Evolutionary conservation across 2,113 vertebrate genomes (phyloP).

Genomic region (Enhydra lutris): DNA sequence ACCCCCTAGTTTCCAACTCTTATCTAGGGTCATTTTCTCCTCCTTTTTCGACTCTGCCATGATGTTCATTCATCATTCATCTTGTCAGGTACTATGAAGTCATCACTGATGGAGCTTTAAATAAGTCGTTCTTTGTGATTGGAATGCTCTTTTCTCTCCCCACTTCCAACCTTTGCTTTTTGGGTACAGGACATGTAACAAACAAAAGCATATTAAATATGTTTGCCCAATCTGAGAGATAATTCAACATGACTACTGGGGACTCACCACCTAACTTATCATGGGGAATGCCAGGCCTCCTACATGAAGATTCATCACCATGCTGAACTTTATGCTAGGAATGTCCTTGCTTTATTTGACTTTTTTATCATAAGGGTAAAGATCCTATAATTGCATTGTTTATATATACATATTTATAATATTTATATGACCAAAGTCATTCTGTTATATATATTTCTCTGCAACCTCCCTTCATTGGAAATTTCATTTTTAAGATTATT

Average conservation of each 20-base stretch:
- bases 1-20: background rate
- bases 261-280: background rate
- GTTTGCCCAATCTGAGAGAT: background rate
- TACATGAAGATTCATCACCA: background rate
- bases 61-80: background rate
- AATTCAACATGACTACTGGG: background rate
- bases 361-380: background rate
- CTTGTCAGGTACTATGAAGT: background rate
- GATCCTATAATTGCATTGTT: background rate
- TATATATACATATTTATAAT: background rate
- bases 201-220: background rate
- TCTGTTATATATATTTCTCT: background rate
- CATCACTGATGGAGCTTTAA: background rate
- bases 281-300: background rate
- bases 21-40: background rate
- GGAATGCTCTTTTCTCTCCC: background rate
- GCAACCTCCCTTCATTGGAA: background rate
- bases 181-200: background rate
- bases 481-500: background rate
- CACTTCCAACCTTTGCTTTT: background rate
- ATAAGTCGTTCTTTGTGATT: background rate
- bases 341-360: background rate
- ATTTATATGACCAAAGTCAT: background rate
- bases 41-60: background rate
- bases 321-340: background rate